Evolutionary conservation across 2,797 vertebrate species (phyloP), one percentile per base, ranked within the genome.

Genomic region (Momotus momota): DNA sequence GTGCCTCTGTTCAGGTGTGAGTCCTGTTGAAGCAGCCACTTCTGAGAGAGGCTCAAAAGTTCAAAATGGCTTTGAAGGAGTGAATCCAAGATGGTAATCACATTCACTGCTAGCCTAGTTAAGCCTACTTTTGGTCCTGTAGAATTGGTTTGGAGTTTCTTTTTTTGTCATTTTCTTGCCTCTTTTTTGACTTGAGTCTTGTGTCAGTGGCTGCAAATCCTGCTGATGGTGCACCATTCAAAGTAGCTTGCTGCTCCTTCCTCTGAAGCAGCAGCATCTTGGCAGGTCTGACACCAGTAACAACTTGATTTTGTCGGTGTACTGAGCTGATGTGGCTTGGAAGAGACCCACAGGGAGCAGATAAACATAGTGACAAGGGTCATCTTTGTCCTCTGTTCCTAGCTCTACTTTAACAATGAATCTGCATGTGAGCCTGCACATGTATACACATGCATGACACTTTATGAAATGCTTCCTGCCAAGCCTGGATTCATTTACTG

Each of bases 251-350:
- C 77, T 83, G 31, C 52, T 93, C 81, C 90, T 61, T 85, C 55
- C 64, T 90, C 74, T 92, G 74, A 90, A 87, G 74, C 85, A 74
- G 8, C 86, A 94, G 27, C 67, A 51, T 86, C 81, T 93, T 94
- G 91, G 83, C 94, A 96, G 74, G 52, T 73, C 83, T 95, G 91
- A 95, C 90, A 92, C 78, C 82, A 94, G 67, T 80, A 95, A 94
- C 90, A 91, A 94, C 92, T 96, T 94, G 77, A 51, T 96, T 94
- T 94, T 96, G 83, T 97, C 83, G 71, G 41, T 65, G 57, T 77
- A 43, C 88, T 93, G 86, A 96, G 88, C 54, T 16, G 35, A 41
- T 90, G 81, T 93, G 96, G 96, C 88, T 54, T 85, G 71, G 78
- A 92, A 92, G 86, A 35, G 57, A 55, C 86, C 86, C 81, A 90